Evolutionary conservation across 2,888 invertebrate genomes (phyloP).

Genomic region (Myathropa florea): DNA sequence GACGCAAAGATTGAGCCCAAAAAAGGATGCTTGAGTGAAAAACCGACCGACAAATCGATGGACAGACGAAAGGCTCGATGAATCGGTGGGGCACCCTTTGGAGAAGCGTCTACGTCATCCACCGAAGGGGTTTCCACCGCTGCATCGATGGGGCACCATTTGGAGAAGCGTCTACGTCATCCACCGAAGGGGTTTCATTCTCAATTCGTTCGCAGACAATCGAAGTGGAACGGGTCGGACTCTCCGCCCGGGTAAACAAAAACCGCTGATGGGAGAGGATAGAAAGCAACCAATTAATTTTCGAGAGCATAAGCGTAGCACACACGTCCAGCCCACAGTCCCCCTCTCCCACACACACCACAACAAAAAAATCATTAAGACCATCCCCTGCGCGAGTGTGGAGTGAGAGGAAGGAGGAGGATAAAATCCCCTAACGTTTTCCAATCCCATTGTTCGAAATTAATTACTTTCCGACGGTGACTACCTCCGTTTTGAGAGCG

Average conservation of each 20-base stretch:
- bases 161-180: too few relatives aligned
- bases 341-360: neutral
- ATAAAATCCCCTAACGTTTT: neutral
- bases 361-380: conserved; percentile 11
- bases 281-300: conserved; percentile 32
- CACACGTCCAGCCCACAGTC: neutral
- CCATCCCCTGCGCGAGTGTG: neutral
- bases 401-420: neutral
- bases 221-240: neutral
- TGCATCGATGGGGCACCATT: too few relatives aligned
- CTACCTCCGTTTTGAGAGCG: neutral
- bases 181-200: too few relatives aligned
- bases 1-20: too few relatives aligned
- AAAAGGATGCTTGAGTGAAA: too few relatives aligned
- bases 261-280: neutral
- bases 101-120: too few relatives aligned
- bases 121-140: too few relatives aligned
- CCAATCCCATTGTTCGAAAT: conserved; percentile 28
- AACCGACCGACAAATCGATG: too few relatives aligned
- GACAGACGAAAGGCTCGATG: too few relatives aligned
- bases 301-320: neutral
- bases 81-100: too few relatives aligned
- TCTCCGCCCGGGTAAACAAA: neutral
- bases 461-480: conserved; percentile 26
- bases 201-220: neutral